phyloP scores from a whole-genome alignment of 2,113 vertebrate species.

The Oreochromis tanganicae region DNA sequence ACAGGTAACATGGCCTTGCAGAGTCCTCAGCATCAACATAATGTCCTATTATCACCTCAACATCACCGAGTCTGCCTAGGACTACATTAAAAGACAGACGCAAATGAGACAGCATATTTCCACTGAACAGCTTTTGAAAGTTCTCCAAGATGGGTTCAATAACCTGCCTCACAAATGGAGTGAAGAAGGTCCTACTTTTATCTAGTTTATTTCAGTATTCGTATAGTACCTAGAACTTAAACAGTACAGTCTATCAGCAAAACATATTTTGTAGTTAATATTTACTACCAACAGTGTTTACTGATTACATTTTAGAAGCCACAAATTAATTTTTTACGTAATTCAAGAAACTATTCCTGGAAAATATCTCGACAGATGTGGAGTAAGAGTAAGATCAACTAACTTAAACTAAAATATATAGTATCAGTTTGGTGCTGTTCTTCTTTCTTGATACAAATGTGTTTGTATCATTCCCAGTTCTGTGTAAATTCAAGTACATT shows the following conservation, averaged over 20 bases:
- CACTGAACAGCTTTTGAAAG: not conserved
- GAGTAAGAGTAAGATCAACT: not conserved
- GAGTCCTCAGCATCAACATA: not conserved
- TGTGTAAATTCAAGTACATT: constrained; percentile 18
- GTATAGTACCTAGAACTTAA: not conserved
- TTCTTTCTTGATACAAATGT: not conserved
- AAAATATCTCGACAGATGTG: not conserved
- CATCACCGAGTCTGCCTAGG: fast-evolving
- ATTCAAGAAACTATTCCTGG: not conserved
- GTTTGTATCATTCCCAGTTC: constrained; percentile 30
- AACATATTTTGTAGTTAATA: not conserved
- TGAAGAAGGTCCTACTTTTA: not conserved
- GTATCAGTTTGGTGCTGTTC: not conserved
- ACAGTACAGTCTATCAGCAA: not conserved
- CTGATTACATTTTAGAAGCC: not conserved
- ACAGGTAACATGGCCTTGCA: not conserved
- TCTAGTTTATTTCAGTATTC: not conserved
- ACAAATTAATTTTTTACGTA: not conserved
- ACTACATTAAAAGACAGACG: not conserved
- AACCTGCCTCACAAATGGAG: not conserved
- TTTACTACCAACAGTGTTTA: not conserved
- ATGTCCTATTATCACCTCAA: not conserved
- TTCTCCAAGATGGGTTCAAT: not conserved
- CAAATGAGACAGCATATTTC: not conserved
- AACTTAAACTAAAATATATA: not conserved